phyloP scores from a whole-genome alignment of 2,113 vertebrate genomes.

The Jaculus jaculus region DNA sequence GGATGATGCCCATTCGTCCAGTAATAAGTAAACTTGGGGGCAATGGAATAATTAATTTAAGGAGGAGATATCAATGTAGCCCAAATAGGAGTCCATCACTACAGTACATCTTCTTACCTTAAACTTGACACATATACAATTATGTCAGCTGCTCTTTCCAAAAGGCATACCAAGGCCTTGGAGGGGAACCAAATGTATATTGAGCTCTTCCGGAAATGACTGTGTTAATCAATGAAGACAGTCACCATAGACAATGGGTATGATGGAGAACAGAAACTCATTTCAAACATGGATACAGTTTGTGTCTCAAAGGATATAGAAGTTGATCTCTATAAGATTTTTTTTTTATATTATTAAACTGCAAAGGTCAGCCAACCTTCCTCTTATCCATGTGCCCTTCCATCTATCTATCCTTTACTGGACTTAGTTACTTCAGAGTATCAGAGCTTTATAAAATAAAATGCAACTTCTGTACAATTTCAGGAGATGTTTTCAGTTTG shows the following conservation, averaged over 20 bases:
- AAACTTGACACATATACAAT: background rate
- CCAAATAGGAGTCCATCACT: background rate
- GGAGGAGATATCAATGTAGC: background rate
- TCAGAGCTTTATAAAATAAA: background rate
- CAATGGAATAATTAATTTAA: background rate
- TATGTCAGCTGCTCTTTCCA: background rate
- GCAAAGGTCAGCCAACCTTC: background rate
- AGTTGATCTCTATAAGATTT: background rate
- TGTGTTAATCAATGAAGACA: background rate
- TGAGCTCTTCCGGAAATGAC: background rate
- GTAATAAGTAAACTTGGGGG: background rate
- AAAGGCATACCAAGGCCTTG: background rate
- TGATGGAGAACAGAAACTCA: rapidly evolving
- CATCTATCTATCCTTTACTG: background rate
- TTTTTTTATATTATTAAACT: background rate
- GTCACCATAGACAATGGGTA: background rate
- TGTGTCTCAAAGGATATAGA: conserved; percentile 26
- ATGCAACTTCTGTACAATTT: background rate
- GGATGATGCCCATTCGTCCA: background rate
- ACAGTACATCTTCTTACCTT: background rate
- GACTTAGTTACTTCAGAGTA: background rate
- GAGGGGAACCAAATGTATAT: background rate
- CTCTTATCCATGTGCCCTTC: background rate
- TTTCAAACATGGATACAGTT: background rate
- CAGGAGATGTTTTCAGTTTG: background rate